Conservation (phyloP, 2,888 invertebrate genomes). For the Hydroisotoma schaefferi region DNA sequence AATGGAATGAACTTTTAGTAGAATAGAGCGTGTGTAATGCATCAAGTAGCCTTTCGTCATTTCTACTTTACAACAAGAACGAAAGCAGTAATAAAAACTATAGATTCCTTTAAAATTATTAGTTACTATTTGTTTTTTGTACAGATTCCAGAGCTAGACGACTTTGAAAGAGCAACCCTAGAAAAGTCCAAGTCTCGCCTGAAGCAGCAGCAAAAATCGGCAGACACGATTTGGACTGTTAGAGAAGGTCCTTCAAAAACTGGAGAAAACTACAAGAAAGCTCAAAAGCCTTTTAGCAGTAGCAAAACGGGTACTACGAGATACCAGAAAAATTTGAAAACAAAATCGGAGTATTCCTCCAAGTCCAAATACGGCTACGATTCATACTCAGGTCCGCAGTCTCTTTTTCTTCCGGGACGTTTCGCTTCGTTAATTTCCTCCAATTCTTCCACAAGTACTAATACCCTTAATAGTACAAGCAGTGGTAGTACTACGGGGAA, state of each 20-base stretch:
- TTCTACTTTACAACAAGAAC: too few relatives aligned
- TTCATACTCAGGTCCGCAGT: neutral
- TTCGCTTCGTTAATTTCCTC: too few relatives aligned
- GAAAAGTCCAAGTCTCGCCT: slow-evolving; percentile 2
- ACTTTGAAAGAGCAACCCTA: slow-evolving; percentile 10
- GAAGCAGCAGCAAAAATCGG: slow-evolving; percentile 1
- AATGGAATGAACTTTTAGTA: too few relatives aligned
- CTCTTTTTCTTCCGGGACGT: too few relatives aligned
- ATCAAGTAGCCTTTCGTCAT: too few relatives aligned
- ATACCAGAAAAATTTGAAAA: neutral
- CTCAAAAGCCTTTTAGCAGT: neutral
- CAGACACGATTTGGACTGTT: slow-evolving; percentile 17
- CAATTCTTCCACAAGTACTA: slow-evolving; percentile 1
- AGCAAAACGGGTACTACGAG: neutral
- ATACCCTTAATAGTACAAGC: slow-evolving; percentile 7
- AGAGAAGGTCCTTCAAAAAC: slow-evolving; percentile 7
- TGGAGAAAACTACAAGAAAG: neutral
- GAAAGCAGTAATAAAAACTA: too few relatives aligned
- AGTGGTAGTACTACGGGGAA: neutral
- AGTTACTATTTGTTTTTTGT: neutral
- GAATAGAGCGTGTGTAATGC: too few relatives aligned
- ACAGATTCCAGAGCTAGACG: neutral
- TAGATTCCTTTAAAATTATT: neutral
- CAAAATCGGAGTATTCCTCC: neutral
- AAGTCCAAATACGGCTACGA: neutral